Percentiles rank a stretch among this genome's conserved stretches.
Evolutionary conservation across 1,140 invertebrate genomes (phyloP).

Genomic region (Calliopsis andreniformis): DNA sequence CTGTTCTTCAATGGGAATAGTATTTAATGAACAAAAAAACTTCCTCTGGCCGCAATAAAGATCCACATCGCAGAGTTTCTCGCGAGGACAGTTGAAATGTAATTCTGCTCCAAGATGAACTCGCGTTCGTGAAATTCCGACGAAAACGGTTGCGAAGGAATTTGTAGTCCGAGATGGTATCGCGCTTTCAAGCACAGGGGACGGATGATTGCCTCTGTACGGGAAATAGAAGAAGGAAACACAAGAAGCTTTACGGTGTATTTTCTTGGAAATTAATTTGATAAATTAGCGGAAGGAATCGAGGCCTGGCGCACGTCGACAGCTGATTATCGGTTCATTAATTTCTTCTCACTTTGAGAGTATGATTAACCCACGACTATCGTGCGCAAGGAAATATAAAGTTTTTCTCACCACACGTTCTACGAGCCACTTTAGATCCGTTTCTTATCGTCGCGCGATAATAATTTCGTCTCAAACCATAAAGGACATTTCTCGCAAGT

Average conservation of each 20-base stretch:
- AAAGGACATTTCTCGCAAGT: constrained; percentile 22
- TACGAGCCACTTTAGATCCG: not conserved
- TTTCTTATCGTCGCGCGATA: constrained; percentile 25
- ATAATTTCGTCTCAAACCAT: constrained; percentile 37
- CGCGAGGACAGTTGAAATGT: too few species aligned
- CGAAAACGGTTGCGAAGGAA: too few species aligned
- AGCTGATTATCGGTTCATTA: constrained; percentile 59
- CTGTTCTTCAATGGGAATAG: too few species aligned
- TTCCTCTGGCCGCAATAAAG: too few species aligned
- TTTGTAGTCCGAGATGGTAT: not conserved
- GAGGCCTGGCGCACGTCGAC: constrained; percentile 15
- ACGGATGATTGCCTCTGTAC: not conserved
- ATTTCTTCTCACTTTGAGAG: constrained; percentile 55
- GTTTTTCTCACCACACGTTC: constrained; percentile 23
- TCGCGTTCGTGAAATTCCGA: too few species aligned
- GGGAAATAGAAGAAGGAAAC: not conserved
- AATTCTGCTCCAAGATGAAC: too few species aligned
- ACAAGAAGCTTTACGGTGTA: not conserved
- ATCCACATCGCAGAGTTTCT: too few species aligned
- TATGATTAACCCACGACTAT: constrained; percentile 42
- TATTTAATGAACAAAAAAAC: too few species aligned
- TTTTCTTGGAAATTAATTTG: constrained; percentile 46
- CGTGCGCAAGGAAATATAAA: constrained; percentile 34
- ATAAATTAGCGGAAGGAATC: constrained; percentile 35
- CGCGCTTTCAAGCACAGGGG: not conserved